These are phyloP conservation scores for Clostera curtula DNA, from an alignment of 2,888 invertebrate species.

Conservation along the genomic window DNA sequence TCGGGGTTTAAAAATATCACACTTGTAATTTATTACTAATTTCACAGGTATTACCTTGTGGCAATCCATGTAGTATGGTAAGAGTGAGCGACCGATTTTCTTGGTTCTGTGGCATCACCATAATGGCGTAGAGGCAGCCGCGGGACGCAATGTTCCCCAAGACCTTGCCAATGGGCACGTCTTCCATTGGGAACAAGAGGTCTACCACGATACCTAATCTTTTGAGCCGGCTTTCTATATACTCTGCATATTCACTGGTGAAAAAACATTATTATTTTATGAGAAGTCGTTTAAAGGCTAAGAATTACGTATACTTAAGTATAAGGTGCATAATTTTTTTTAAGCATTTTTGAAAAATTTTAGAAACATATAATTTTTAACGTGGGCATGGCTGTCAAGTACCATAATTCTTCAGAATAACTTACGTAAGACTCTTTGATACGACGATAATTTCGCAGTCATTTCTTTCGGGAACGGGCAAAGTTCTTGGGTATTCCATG, in stretches of 20 bases:
- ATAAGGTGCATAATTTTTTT: too few species aligned
- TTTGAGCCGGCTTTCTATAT: conserved; percentile 87
- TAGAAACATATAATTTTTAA: too few species aligned
- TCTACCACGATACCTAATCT: conserved; percentile 87
- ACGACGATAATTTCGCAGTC: conserved; percentile 95
- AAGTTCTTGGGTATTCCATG: conserved; percentile 47
- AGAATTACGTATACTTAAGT: too few species aligned
- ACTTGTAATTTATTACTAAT: too few species aligned
- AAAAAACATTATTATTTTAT: conserved; percentile 2
- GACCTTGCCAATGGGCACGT: conserved; percentile 84
- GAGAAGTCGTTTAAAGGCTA: too few species aligned
- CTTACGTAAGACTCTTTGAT: conserved; percentile 87
- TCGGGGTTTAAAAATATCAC: too few species aligned
- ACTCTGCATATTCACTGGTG: conserved; percentile 89
- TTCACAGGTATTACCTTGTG: too few species aligned
- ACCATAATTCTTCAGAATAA: too few species aligned
- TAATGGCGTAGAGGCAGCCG: conserved; percentile 92
- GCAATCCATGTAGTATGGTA: conserved; percentile 92
- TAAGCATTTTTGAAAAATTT: too few species aligned
- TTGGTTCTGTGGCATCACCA: conserved; percentile 90
- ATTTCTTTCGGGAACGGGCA: conserved; percentile 78
- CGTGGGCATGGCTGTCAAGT: too few species aligned
- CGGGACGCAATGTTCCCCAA: conserved; percentile 90
- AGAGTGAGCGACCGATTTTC: conserved; percentile 90
- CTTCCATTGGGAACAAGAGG: conserved; percentile 92